These are phyloP conservation scores for Eublepharis macularius DNA, from an alignment of 2,113 vertebrate species.

Conservation along the genomic window DNA sequence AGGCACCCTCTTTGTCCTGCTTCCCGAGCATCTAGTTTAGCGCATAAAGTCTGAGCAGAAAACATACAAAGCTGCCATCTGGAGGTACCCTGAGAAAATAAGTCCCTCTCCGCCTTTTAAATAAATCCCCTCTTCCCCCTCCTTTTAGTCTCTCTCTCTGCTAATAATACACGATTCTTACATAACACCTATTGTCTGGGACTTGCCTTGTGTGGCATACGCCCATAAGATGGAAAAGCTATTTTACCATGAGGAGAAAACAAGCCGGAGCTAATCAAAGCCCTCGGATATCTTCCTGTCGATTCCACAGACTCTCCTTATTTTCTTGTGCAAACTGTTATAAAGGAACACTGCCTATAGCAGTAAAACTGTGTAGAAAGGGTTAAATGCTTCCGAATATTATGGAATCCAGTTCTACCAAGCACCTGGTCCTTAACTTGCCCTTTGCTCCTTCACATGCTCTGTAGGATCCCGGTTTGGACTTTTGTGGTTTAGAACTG, in stretches of 20 bases:
- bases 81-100: conserved; percentile 31
- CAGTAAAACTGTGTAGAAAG: no score
- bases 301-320: conserved; percentile 51
- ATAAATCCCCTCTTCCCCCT: background rate
- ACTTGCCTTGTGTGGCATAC: background rate
- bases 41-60: background rate
- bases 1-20: background rate
- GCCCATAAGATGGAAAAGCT: background rate
- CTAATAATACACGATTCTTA: conserved; percentile 13
- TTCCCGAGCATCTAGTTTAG: background rate
- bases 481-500: background rate
- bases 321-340: conserved; percentile 26
- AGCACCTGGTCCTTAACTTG: no score
- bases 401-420: no score
- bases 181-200: conserved; percentile 20
- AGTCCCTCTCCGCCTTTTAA: conserved; percentile 1
- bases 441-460: background rate
- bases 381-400: no score
- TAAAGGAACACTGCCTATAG: background rate
- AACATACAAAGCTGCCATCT: conserved; percentile 31
- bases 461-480: rapidly evolving
- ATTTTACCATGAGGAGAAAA: background rate
- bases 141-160: background rate
- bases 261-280: conserved; percentile 40
- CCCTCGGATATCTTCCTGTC: conserved; percentile 39